Base-by-base conservation (phyloP, 2,888 invertebrate genomes). In the Drosophila bunnanda region DNA sequence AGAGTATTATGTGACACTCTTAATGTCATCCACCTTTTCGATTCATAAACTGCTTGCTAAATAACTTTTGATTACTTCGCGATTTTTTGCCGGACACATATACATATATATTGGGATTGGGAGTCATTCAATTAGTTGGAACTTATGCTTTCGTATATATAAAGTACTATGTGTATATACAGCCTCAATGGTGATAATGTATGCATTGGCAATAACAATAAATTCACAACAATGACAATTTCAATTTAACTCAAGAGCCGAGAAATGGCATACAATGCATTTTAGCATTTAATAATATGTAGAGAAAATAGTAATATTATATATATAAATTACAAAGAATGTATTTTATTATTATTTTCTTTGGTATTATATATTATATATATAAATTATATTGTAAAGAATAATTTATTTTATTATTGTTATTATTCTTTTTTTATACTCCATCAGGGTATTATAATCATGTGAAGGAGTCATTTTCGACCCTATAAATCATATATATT, bases 11-110 rank as follows among this genome's bases (percentile, higher is more conserved):
- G 30, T 54, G 44, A 46, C 53, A 32, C 38, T 20, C 17, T 43
- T 13, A 54, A 15, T 46, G 53, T 64, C 62, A 64, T 20, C 48
- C 28, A 58, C 58, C 58, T 62, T 32, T 32, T 20, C 30, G 48
- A 20, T 32, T 32, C 13, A 44, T 44, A n/a, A 44, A 13, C 17
- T 17, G 17, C 48, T 30, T 48, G 30, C 48, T 32, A 50, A 17
- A 50, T 20, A 50, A 50, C 20, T 32, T 50, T 50, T 54, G 59
- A 59, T 39, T 54, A 30, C 30, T 22, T 39, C 5, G 28, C 54
- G 38, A 53, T 30, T 53, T 17, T 20, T 58, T 12, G 38, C 38
- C n/a, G 13, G 9, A 25, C 10, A 10, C 22, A 25, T 25, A 25
- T 25, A 25, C 25, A 32, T 32, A 15, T 36, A 32, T 32, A 15